These are phyloP conservation scores for Varroa destructor DNA, from an alignment of 1,140 invertebrate species.

Conservation along the genomic window DNA sequence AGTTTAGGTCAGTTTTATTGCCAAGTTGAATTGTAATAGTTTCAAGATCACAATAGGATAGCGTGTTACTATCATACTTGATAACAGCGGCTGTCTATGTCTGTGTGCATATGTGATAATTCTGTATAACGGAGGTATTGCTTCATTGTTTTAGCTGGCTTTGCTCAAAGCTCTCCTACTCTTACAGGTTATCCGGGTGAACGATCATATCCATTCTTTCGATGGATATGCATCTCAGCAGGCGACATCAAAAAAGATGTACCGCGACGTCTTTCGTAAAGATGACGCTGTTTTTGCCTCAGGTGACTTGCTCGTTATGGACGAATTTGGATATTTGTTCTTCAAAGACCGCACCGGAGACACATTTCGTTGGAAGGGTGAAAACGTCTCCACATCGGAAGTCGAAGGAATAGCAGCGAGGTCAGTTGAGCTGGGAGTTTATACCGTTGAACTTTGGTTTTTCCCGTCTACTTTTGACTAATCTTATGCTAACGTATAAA, in stretches of 20 bases:
- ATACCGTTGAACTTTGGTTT: neutral
- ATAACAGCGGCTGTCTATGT: too few relatives aligned
- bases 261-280: slow-evolving; percentile 43
- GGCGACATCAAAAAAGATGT: slow-evolving; percentile 46
- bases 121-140: too few relatives aligned
- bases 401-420: slow-evolving; percentile 81
- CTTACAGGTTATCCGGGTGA: slow-evolving; percentile 46
- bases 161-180: too few relatives aligned
- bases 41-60: too few relatives aligned
- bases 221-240: slow-evolving; percentile 45
- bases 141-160: too few relatives aligned
- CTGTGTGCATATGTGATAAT: too few relatives aligned
- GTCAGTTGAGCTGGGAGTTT: slow-evolving; percentile 35
- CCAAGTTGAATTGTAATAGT: too few relatives aligned
- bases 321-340: slow-evolving; percentile 47
- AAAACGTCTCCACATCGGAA: slow-evolving; percentile 96
- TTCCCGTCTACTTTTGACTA: too few relatives aligned
- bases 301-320: slow-evolving; percentile 45
- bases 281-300: slow-evolving; percentile 46
- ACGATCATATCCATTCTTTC: slow-evolving; percentile 39
- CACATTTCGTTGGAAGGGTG: slow-evolving; percentile 54
- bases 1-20: too few relatives aligned
- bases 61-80: too few relatives aligned
- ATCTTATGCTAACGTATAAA: too few relatives aligned
- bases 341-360: slow-evolving; percentile 50